A percentile compares a stretch with the other conserved stretches of the same genome.
Conservation (phyloP, 37 sponge, comb jelly and placozoan species). For the Beroe ovata region DNA sequence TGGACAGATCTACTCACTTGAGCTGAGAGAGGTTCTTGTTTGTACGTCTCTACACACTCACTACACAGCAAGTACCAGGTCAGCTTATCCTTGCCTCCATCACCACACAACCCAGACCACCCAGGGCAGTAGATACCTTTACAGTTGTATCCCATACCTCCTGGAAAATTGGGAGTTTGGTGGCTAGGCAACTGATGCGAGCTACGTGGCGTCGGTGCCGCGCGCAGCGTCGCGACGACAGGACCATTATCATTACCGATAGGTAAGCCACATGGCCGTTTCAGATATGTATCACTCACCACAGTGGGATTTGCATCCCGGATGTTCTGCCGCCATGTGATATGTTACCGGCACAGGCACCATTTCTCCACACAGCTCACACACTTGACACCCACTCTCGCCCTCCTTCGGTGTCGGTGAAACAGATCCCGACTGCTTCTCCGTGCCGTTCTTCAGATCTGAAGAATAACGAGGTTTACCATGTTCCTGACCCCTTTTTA, state of each 20-base stretch:
- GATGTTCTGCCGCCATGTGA: slow-evolving; percentile 91
- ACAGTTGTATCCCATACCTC: slow-evolving; percentile 98
- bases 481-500: too few relatives aligned
- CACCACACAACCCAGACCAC: slow-evolving; percentile 98
- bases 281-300: too few relatives aligned
- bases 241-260: too few relatives aligned
- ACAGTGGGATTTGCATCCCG: slow-evolving; percentile 76
- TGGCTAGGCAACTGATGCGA: too few relatives aligned
- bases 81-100: slow-evolving; percentile 90
- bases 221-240: too few relatives aligned
- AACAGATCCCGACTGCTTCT: slow-evolving; percentile 34
- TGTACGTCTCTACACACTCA: slow-evolving; percentile 84
- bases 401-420: slow-evolving; percentile 18
- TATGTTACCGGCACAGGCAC: slow-evolving; percentile 93
- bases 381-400: slow-evolving; percentile 71
- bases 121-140: slow-evolving; percentile 89
- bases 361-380: slow-evolving; percentile 89
- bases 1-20: too few relatives aligned
- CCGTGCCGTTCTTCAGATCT: slow-evolving; percentile 73
- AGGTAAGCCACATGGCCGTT: too few relatives aligned
- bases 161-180: slow-evolving; percentile 83
- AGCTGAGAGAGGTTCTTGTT: slow-evolving; percentile 68
- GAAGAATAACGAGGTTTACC: too few relatives aligned
- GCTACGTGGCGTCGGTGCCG: too few relatives aligned
- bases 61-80: slow-evolving; percentile 99